A percentile compares a stretch with the other conserved stretches of the same genome.
phyloP scores from a whole-genome alignment of 2,797 vertebrate species.

The Malacoctenus gilli region DNA sequence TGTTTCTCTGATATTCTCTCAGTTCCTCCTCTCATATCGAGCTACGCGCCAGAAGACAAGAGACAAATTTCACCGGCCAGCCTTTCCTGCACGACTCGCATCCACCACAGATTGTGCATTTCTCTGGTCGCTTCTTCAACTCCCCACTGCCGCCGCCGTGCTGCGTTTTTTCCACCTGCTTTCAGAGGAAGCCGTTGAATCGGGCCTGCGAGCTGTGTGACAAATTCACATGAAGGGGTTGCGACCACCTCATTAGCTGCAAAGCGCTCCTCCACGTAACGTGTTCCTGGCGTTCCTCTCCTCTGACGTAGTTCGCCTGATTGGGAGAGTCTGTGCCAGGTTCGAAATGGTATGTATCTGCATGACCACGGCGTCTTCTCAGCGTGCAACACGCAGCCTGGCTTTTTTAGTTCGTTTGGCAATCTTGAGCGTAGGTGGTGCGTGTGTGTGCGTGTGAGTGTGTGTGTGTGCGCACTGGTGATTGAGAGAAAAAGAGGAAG shows the following conservation, averaged over 20 bases:
- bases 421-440: constrained; percentile 71
- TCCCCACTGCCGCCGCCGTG: constrained; percentile 46
- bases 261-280: constrained; percentile 41
- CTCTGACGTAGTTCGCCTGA: constrained; percentile 59
- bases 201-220: constrained; percentile 42
- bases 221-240: constrained; percentile 39
- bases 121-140: constrained; percentile 50
- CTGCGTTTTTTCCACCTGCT: constrained; percentile 56
- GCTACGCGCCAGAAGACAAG: constrained; percentile 20
- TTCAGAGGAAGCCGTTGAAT: constrained; percentile 24
- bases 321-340: constrained; percentile 54
- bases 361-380: constrained; percentile 39
- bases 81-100: constrained; percentile 32
- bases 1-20: constrained; percentile 22
- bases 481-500: constrained; percentile 17
- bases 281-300: constrained; percentile 49
- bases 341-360: constrained; percentile 58
- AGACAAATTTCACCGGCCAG: constrained; percentile 36
- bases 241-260: constrained; percentile 29
- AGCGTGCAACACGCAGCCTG: constrained; percentile 48
- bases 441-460: constrained; percentile 5
- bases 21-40: constrained; percentile 20
- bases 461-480: constrained; percentile 18
- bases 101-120: constrained; percentile 63
- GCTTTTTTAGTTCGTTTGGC: constrained; percentile 66